Evolutionary conservation across 2,888 invertebrate genomes (phyloP).

Genomic region (Scelioninae gen. 1): DNA sequence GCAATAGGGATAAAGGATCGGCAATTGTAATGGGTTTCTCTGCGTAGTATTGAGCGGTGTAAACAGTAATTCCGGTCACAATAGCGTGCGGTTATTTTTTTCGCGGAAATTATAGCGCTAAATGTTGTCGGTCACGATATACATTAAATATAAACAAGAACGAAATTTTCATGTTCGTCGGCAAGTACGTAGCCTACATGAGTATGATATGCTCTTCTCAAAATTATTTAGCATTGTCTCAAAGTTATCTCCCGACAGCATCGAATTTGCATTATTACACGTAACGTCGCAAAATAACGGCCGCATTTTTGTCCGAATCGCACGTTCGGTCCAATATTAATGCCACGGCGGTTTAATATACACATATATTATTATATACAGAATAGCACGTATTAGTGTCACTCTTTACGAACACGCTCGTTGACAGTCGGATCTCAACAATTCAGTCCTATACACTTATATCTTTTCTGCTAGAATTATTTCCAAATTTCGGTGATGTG

Average conservation of each 20-base stretch:
- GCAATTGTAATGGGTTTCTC: slow-evolving; percentile 1
- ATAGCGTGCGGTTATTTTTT: slow-evolving; percentile 49
- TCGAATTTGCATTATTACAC: slow-evolving; percentile 57
- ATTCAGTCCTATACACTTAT: too few relatives aligned
- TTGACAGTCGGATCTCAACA: slow-evolving; percentile 21
- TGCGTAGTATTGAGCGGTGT: slow-evolving; percentile 33
- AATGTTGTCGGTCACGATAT: slow-evolving; percentile 54
- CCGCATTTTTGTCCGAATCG: slow-evolving; percentile 37
- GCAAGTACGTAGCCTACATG: neutral
- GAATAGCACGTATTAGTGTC: slow-evolving; percentile 43
- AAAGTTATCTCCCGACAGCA: slow-evolving; percentile 43
- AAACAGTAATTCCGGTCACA: slow-evolving; percentile 47
- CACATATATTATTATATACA: too few relatives aligned
- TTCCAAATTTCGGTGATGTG: too few relatives aligned
- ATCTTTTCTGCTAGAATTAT: too few relatives aligned
- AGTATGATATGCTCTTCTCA: slow-evolving; percentile 1
- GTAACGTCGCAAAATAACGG: slow-evolving; percentile 35
- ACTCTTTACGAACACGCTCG: slow-evolving; percentile 28
- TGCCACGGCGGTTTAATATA: slow-evolving; percentile 6
- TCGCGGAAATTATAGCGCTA: slow-evolving; percentile 53
- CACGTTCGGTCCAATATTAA: slow-evolving; percentile 36
- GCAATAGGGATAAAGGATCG: neutral
- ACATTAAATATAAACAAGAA: slow-evolving; percentile 21
- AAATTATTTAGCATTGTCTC: slow-evolving; percentile 35
- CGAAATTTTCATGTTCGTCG: slow-evolving; percentile 19